phyloP scores from a whole-genome alignment of 2,113 vertebrate species.

The Malurus elegans region DNA sequence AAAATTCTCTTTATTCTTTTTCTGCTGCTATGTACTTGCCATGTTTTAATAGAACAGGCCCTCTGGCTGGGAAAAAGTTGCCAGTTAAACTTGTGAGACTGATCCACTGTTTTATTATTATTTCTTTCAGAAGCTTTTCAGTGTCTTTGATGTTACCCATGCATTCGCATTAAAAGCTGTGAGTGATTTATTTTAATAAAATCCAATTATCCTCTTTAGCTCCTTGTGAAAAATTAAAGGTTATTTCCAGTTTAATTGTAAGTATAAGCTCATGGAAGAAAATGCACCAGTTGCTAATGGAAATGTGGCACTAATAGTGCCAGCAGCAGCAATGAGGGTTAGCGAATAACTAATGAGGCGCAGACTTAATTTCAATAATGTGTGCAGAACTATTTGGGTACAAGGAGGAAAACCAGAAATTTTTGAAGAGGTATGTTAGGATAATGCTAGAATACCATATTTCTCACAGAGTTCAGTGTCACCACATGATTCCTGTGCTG shows the following conservation, averaged over 20 bases:
- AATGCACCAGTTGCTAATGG: neutral
- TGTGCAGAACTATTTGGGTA: neutral
- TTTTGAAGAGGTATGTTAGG: neutral
- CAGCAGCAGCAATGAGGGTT: neutral
- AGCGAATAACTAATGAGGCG: neutral
- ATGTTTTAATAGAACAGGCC: conserved; percentile 24
- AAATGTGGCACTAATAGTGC: neutral
- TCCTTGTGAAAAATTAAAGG: conserved; percentile 5
- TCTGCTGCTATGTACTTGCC: neutral
- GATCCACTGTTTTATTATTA: conserved; percentile 6
- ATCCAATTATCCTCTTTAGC: neutral
- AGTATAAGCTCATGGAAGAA: neutral
- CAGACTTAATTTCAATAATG: neutral
- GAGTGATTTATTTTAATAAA: conserved; percentile 37
- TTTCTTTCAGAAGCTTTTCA: conserved; percentile 23
- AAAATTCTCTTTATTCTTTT: conserved; percentile 61
- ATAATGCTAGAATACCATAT: neutral
- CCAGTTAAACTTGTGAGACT: neutral
- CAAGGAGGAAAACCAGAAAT: neutral
- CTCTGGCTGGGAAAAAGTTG: conserved; percentile 21
- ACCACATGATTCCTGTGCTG: neutral
- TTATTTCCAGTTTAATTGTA: neutral
- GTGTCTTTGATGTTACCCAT: conserved; percentile 33
- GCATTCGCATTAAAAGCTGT: conserved; percentile 26
- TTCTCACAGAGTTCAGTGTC: neutral